These are phyloP conservation scores for Nomada lathburiana DNA, from an alignment of 2,888 invertebrate species.

Conservation along the genomic window DNA sequence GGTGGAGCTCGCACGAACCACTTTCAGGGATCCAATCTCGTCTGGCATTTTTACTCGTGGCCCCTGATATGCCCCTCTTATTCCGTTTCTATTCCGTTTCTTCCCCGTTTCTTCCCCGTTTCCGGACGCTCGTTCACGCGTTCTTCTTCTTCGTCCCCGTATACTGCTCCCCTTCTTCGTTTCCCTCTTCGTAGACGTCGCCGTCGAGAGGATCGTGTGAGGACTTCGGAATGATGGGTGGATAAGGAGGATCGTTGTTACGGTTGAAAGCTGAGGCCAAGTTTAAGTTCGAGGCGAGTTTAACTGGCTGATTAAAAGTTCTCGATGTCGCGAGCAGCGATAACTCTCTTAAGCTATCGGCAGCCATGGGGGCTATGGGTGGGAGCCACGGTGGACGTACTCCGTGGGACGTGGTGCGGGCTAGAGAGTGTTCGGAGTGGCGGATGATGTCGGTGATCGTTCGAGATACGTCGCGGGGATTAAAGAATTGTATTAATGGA, in stretches of 20 bases:
- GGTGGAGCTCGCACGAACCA: slow-evolving; percentile 71
- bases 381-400: not conserved
- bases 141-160: not conserved
- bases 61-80: slow-evolving; percentile 17
- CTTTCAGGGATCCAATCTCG: slow-evolving; percentile 81
- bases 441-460: no score
- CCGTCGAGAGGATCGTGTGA: not conserved
- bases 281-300: slow-evolving; percentile 21
- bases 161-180: no score
- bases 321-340: slow-evolving; percentile 17
- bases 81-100: slow-evolving; percentile 28
- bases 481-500: no score
- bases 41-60: slow-evolving; percentile 73
- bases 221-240: slow-evolving; percentile 9
- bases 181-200: not conserved
- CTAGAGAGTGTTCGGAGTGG: no score
- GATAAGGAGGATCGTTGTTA: slow-evolving; percentile 27
- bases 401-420: not conserved
- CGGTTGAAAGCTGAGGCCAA: not conserved
- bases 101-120: not conserved
- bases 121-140: not conserved
- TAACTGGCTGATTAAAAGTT: slow-evolving; percentile 55
- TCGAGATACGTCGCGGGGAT: no score
- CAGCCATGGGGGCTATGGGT: not conserved
- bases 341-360: slow-evolving; percentile 41